phyloP scores from a whole-genome alignment of 2,797 vertebrate genomes.

The Silurus lanzhouensis region DNA sequence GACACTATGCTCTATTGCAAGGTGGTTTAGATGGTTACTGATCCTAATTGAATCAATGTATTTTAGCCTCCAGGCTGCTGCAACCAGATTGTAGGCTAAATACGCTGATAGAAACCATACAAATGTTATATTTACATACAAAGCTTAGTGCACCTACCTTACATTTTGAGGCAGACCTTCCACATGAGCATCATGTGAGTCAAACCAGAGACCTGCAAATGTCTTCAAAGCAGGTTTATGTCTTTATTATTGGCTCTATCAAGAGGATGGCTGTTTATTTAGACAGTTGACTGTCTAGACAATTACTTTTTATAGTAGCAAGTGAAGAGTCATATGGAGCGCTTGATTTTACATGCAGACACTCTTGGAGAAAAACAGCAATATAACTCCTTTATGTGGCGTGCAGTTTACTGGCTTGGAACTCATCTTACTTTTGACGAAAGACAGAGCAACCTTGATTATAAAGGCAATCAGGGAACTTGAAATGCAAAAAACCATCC shows the following conservation, averaged over 20 bases:
- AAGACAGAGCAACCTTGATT: slow-evolving; percentile 3
- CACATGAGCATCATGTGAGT: background rate
- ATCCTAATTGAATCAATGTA: no score
- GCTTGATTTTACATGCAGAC: background rate
- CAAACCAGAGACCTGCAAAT: background rate
- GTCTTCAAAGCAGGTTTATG: background rate
- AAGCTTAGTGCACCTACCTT: background rate
- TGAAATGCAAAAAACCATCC: background rate
- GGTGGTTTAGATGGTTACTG: background rate
- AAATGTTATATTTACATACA: background rate
- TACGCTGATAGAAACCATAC: background rate
- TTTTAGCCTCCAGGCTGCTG: no score
- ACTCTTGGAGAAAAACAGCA: background rate
- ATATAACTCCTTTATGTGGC: background rate
- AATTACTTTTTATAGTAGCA: background rate
- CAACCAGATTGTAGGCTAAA: no score
- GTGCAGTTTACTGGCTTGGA: background rate
- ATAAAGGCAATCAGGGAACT: background rate
- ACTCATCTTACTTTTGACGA: background rate
- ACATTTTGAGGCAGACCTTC: background rate
- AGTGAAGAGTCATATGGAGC: background rate
- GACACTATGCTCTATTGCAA: background rate
- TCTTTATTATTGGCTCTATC: slow-evolving; percentile 3
- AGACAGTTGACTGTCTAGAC: background rate
- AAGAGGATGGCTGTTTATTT: slow-evolving; percentile 3